These are phyloP conservation scores for Diarsia rubi DNA, from an alignment of 2,888 invertebrate genomes.

Conservation along the genomic window DNA sequence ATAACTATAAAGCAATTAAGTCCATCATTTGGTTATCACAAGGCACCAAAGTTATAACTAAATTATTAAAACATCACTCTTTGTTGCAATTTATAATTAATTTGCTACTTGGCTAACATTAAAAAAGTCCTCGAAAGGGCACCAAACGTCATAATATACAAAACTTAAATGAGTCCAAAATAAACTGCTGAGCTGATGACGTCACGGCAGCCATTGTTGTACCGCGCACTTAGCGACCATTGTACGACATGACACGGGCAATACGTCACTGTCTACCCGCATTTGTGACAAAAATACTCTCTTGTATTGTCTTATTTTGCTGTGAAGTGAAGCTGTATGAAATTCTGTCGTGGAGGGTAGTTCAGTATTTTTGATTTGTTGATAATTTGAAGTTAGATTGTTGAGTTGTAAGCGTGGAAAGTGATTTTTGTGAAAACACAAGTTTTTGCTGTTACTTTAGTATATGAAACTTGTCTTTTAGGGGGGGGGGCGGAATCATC, in stretches of 20 bases:
- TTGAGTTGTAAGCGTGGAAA: background rate
- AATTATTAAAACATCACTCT: no score
- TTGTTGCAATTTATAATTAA: no score
- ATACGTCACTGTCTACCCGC: conserved; percentile 48
- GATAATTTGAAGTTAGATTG: conserved; percentile 3
- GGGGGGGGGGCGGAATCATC: no score
- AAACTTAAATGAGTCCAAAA: conserved; percentile 20
- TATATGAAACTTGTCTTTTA: background rate
- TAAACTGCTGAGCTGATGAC: conserved; percentile 21
- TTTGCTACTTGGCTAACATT: no score
- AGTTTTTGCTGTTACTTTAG: background rate
- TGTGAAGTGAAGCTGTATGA: conserved; percentile 13
- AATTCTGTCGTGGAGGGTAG: background rate
- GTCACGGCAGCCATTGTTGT: conserved; percentile 47
- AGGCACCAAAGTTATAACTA: no score
- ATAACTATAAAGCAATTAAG: no score
- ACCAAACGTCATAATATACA: no score
- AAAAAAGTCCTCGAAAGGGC: no score
- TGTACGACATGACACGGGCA: conserved; percentile 50
- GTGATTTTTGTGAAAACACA: background rate
- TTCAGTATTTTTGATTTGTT: conserved; percentile 17
- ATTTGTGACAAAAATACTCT: conserved; percentile 38
- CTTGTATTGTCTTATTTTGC: conserved; percentile 31
- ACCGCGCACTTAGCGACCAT: conserved; percentile 55
- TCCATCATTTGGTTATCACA: no score